A percentile compares a stretch with the other conserved stretches of the same genome.
Conservation (phyloP, 2,797 vertebrate species). For the Sorex maritimensis region DNA sequence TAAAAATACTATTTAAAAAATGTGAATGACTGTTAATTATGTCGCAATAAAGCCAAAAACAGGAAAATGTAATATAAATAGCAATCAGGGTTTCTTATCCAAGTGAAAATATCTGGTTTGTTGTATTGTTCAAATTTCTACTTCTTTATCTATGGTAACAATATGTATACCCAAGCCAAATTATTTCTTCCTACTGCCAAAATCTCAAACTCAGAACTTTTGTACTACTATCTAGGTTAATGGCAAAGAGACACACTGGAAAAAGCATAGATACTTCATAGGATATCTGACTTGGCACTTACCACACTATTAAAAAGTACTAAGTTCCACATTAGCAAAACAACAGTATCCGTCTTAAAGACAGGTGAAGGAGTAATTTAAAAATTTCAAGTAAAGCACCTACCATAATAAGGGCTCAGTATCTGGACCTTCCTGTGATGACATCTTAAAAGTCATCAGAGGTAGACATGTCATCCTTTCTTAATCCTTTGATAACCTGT, state of each 20-base stretch:
- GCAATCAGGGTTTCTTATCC: conserved; percentile 39
- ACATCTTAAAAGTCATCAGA: conserved; percentile 4
- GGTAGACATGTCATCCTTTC: conserved; percentile 16
- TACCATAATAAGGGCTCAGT: not conserved
- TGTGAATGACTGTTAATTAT: conserved; percentile 31
- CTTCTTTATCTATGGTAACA: not conserved
- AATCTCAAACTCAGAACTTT: conserved; percentile 51
- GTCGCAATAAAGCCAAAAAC: conserved; percentile 63
- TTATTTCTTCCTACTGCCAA: conserved; percentile 3
- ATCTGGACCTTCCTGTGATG: not conserved
- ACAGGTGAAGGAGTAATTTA: not conserved
- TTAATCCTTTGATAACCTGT: not conserved
- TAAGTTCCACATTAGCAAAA: conserved; percentile 54
- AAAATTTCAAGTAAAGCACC: conserved; percentile 23
- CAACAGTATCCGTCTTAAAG: not conserved
- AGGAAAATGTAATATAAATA: conserved; percentile 39
- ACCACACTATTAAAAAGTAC: not conserved
- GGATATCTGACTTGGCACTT: conserved; percentile 34
- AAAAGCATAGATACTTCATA: conserved; percentile 11
- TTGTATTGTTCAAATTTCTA: conserved; percentile 53
- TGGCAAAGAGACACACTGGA: conserved; percentile 4
- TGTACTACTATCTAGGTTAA: conserved; percentile 4
- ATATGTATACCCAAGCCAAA: conserved; percentile 37
- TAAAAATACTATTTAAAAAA: conserved; percentile 35
- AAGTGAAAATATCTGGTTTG: conserved; percentile 11